Percentiles rank a stretch among this genome's conserved stretches.
Evolutionary conservation across 2,113 vertebrate genomes (phyloP).

Genomic region (Catharus minimus): DNA sequence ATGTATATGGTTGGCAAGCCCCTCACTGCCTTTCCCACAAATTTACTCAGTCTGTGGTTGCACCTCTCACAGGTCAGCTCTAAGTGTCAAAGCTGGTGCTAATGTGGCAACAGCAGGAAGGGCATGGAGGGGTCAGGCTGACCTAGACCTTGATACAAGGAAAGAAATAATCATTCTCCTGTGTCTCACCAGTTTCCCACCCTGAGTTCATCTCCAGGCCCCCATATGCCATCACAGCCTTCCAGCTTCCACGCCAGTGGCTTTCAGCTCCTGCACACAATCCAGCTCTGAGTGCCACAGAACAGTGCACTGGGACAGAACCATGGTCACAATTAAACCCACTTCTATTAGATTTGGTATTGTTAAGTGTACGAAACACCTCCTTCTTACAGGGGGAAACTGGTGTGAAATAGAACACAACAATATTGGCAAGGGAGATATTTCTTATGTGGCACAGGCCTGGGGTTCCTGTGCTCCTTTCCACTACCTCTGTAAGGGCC

Average conservation of each 20-base stretch:
- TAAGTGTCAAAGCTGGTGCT: background rate
- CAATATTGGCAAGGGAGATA: background rate
- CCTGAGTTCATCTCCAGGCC: background rate
- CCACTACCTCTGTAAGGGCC: background rate
- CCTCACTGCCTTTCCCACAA: background rate
- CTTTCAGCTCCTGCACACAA: background rate
- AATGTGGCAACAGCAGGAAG: background rate
- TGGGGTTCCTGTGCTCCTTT: background rate
- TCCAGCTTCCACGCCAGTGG: background rate
- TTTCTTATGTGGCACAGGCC: background rate
- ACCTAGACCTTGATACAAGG: background rate
- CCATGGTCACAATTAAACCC: background rate
- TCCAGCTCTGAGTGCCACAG: background rate
- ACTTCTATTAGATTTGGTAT: background rate
- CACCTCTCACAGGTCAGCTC: background rate
- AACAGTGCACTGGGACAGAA: background rate
- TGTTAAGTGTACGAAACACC: background rate
- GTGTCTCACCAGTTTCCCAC: background rate
- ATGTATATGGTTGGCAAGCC: background rate
- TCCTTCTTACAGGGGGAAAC: background rate
- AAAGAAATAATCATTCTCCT: background rate
- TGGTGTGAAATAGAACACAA: background rate
- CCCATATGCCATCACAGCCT: fast-evolving
- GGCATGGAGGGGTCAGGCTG: background rate
- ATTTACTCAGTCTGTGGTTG: background rate